Conservation (phyloP, 2,113 vertebrate species). For the Onychorhynchus coronatus region DNA sequence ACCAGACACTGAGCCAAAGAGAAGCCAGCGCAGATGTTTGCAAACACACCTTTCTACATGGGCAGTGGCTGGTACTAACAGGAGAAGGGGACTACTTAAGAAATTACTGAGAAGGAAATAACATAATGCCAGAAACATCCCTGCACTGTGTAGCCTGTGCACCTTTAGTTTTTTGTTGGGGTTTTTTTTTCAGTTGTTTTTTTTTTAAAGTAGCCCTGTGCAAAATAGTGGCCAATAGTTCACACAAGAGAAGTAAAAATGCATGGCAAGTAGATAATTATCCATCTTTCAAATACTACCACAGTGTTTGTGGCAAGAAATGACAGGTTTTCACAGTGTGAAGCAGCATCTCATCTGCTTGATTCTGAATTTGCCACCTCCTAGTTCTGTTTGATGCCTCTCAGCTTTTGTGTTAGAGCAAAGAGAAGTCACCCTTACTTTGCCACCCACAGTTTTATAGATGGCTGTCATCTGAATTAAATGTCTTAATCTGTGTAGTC, state of each 20-base stretch:
- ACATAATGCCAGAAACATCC: background rate
- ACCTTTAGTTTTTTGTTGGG: background rate
- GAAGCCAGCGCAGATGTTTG: background rate
- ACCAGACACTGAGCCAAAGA: background rate
- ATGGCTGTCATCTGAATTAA: background rate
- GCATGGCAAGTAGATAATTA: background rate
- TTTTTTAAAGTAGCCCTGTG: too few relatives aligned
- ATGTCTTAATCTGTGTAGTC: background rate
- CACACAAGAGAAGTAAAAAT: background rate
- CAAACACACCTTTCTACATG: background rate
- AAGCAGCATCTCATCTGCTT: background rate
- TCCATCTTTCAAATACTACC: background rate
- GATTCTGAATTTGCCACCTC: background rate
- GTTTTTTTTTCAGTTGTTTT: background rate
- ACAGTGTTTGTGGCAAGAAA: background rate
- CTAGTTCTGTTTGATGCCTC: background rate
- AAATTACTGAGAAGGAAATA: background rate
- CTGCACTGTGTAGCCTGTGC: background rate
- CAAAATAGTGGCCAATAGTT: background rate
- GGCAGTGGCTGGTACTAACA: background rate
- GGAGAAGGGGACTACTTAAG: background rate
- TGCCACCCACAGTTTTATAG: background rate
- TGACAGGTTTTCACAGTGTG: background rate
- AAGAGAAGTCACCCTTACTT: background rate
- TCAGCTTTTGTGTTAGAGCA: background rate